Conservation (phyloP, 2,888 invertebrate species). For the Glyphotaelius pellucidus region DNA sequence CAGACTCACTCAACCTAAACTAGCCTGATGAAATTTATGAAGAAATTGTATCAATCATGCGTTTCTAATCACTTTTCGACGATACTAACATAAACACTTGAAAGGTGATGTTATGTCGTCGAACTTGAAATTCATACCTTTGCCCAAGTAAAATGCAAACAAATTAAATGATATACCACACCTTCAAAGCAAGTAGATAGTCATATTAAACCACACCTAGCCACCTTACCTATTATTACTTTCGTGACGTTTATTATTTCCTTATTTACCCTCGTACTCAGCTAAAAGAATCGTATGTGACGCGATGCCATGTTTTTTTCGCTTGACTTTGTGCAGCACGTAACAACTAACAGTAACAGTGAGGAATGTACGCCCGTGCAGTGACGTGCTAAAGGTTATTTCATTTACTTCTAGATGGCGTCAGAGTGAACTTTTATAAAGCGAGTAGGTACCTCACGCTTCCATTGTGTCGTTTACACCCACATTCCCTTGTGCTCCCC, state of each 20-base stretch:
- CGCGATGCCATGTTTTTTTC: neutral
- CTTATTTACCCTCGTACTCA: neutral
- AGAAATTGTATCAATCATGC: no score
- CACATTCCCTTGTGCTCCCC: neutral
- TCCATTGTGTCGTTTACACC: constrained; percentile 16
- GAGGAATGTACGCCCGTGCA: constrained; percentile 20
- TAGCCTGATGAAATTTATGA: no score
- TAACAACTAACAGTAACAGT: neutral
- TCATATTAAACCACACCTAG: neutral
- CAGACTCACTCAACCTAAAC: no score
- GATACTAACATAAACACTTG: neutral
- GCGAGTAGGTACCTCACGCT: neutral
- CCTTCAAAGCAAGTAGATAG: neutral
- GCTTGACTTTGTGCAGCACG: neutral
- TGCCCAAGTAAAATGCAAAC: neutral
- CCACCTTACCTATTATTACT: neutral
- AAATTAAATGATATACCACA: neutral
- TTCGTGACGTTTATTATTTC: neutral
- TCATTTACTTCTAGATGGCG: constrained; percentile 33
- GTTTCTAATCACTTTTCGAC: no score
- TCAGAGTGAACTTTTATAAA: constrained; percentile 42
- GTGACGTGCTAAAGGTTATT: constrained; percentile 28
- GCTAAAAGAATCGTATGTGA: neutral
- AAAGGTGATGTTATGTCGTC: neutral
- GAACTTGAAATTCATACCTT: neutral